These are phyloP conservation scores for Podarcis raffonei DNA, from an alignment of 2,113 vertebrate species.

Conservation along the genomic window DNA sequence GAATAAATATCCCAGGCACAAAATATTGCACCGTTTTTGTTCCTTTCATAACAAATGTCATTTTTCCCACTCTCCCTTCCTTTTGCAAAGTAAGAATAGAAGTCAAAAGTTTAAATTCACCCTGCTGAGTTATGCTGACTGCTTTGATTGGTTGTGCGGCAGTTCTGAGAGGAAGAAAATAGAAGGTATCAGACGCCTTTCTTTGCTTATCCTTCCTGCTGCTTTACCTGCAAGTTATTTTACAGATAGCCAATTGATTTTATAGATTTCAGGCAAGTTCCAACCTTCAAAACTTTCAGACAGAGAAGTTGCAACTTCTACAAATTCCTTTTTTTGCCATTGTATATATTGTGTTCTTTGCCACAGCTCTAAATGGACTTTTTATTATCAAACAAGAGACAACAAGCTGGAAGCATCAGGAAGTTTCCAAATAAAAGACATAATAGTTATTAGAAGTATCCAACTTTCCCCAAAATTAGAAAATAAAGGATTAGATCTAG, in stretches of 20 bases:
- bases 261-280: background rate
- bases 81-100: conserved; percentile 7
- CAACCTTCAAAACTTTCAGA: background rate
- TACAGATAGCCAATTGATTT: background rate
- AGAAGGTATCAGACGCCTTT: rapidly evolving
- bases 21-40: conserved; percentile 6
- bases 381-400: background rate
- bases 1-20: conserved; percentile 26
- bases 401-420: background rate
- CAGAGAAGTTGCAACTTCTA: background rate
- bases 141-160: background rate
- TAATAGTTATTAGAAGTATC: background rate
- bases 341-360: background rate
- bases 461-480: background rate
- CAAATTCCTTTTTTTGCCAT: background rate
- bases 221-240: conserved; percentile 7
- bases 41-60: conserved; percentile 3
- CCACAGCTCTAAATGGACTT: background rate
- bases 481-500: too few species aligned
- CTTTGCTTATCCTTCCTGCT: background rate
- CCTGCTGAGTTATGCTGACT: background rate
- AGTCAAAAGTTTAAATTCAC: conserved; percentile 4
- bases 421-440: background rate
- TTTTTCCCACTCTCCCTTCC: conserved; percentile 18
- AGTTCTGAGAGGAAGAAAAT: background rate